Conservation (phyloP, 2,797 vertebrate species). For the Rhinogobio ventralis region DNA sequence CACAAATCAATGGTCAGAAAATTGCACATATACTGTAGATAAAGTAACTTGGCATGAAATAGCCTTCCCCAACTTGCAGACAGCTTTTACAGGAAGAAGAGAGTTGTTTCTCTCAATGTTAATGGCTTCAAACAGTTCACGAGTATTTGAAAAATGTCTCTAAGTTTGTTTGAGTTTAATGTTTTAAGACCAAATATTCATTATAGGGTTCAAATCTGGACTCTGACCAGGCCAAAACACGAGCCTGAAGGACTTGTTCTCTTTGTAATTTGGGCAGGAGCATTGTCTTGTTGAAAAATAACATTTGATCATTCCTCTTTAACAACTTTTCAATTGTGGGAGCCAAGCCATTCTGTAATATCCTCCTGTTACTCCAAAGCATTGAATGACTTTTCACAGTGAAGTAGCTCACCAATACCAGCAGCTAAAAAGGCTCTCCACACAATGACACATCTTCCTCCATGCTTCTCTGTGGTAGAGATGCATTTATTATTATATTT, state of each 20-base stretch:
- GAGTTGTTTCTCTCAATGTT: not conserved
- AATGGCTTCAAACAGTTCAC: not conserved
- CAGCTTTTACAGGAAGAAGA: not conserved
- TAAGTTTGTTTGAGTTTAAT: not conserved
- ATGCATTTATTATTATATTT: not conserved
- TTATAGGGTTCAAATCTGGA: not conserved
- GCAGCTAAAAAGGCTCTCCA: not conserved
- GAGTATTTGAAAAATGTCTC: no score
- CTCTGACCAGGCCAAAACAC: not conserved
- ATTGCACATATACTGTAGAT: not conserved
- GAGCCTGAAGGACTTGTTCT: not conserved
- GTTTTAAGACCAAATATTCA: not conserved
- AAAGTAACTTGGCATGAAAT: not conserved
- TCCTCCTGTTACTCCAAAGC: not conserved
- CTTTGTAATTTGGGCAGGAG: not conserved
- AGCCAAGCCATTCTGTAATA: not conserved
- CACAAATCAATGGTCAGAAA: not conserved
- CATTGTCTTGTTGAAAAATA: not conserved
- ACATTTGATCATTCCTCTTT: not conserved
- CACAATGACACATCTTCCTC: not conserved
- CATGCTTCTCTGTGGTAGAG: not conserved
- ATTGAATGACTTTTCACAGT: not conserved
- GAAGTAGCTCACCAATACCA: not conserved
- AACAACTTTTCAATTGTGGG: not conserved
- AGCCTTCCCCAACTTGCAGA: not conserved